Evolutionary conservation across 1,140 invertebrate species (phyloP).

Genomic region (Pogonognathellus flavescens): DNA sequence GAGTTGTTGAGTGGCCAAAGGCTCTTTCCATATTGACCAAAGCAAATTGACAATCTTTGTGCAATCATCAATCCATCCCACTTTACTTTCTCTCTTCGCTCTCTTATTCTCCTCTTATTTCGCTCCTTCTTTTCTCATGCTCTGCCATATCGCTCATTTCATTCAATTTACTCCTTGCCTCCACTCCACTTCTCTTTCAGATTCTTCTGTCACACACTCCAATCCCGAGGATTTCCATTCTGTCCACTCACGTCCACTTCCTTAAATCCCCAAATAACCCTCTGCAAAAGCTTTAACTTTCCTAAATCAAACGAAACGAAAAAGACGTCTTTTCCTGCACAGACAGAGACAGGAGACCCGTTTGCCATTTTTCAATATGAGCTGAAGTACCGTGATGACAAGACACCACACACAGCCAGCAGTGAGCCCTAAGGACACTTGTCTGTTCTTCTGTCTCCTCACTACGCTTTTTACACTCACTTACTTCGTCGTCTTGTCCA

Average conservation of each 20-base stretch:
- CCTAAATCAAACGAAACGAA: too few species aligned
- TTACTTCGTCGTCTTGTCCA: too few species aligned
- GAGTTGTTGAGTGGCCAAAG: constrained; percentile 57
- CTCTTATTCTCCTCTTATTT: neutral
- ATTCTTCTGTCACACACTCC: neutral
- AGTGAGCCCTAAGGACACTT: too few species aligned
- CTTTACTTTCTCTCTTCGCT: too few species aligned
- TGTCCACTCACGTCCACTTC: constrained; percentile 37
- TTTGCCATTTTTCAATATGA: too few species aligned
- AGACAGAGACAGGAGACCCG: too few species aligned
- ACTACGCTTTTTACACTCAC: too few species aligned
- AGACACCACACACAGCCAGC: too few species aligned
- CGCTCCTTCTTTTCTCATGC: neutral
- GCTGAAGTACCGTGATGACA: too few species aligned
- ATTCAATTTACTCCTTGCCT: constrained; percentile 65
- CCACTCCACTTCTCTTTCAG: neutral
- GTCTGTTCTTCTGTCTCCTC: too few species aligned
- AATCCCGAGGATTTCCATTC: constrained; percentile 41
- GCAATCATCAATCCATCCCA: constrained; percentile 58
- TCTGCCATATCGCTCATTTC: constrained; percentile 63
- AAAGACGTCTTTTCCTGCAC: too few species aligned
- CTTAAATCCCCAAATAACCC: neutral
- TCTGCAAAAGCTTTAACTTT: neutral
- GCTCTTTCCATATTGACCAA: constrained; percentile 67
- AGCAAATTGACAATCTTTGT: constrained; percentile 68